phyloP scores from a whole-genome alignment of 1,140 invertebrate genomes.

The Antheraea pernyi region DNA sequence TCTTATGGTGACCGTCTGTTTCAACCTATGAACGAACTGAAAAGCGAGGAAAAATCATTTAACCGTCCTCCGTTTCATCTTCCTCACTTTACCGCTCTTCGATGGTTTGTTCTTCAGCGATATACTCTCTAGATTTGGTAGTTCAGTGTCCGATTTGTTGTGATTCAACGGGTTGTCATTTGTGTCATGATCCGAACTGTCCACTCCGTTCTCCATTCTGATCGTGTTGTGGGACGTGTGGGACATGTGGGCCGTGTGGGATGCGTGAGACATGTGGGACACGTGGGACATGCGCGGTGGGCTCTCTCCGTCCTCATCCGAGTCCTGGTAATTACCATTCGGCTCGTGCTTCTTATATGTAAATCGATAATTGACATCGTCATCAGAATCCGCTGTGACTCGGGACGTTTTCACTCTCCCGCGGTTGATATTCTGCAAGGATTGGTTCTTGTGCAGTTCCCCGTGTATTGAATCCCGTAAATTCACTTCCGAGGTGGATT shows the following conservation, averaged over 20 bases:
- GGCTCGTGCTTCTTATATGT: constrained; percentile 55
- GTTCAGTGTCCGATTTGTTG: constrained; percentile 40
- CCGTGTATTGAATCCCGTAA: constrained; percentile 43
- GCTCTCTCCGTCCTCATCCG: constrained; percentile 47
- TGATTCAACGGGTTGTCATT: constrained; percentile 49
- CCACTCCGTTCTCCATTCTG: constrained; percentile 56
- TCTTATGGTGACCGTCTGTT: constrained; percentile 31
- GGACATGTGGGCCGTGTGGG: no score
- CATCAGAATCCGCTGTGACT: constrained; percentile 52
- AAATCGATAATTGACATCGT: constrained; percentile 51
- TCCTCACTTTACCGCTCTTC: constrained; percentile 62
- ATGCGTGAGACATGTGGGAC: no score
- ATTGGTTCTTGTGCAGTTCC: constrained; percentile 64
- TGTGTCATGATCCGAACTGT: constrained; percentile 59
- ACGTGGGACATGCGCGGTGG: constrained; percentile 17
- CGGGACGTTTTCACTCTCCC: constrained; percentile 37
- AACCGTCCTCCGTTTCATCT: constrained; percentile 58
- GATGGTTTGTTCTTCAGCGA: constrained; percentile 51
- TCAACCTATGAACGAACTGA: constrained; percentile 66
- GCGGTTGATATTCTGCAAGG: constrained; percentile 63
- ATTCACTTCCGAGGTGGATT: constrained; percentile 62
- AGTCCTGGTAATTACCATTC: constrained; percentile 61
- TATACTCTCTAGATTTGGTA: constrained; percentile 60
- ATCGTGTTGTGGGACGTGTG: constrained; percentile 35
- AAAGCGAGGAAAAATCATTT: constrained; percentile 75